Conservation (phyloP, 2,888 invertebrate genomes). For the Agrilus biguttatus region DNA sequence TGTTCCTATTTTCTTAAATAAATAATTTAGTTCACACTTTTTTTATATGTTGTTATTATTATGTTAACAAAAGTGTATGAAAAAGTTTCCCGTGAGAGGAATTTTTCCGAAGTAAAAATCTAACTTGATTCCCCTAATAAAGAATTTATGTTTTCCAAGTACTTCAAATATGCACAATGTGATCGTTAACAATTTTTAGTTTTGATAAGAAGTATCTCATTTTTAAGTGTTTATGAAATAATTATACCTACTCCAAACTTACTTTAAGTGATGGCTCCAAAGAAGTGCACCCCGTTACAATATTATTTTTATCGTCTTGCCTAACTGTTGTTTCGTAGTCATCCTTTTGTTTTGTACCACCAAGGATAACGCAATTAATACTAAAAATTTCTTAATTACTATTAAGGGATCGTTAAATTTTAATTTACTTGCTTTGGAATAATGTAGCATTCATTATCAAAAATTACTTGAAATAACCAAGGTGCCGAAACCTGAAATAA, state of each 20-base stretch:
- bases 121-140: no score
- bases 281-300: constrained; percentile 45
- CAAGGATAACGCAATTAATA: constrained; percentile 48
- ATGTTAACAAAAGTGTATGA: no score
- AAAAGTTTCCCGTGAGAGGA: no score
- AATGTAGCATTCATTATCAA: constrained; percentile 53
- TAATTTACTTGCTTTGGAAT: constrained; percentile 55
- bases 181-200: background rate
- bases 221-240: no score
- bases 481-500: constrained; percentile 49
- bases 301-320: constrained; percentile 41
- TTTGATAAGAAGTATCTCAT: no score
- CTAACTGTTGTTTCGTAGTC: constrained; percentile 42
- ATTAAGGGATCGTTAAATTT: background rate
- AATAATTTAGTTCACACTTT: no score
- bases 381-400: constrained; percentile 26
- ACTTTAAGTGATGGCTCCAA: constrained; percentile 50
- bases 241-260: constrained; percentile 4
- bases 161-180: no score
- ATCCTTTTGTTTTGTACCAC: constrained; percentile 59
- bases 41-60: no score
- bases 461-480: constrained; percentile 44
- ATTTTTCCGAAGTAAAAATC: no score
- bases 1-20: no score
- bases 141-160: no score